Percentiles rank a stretch among this genome's conserved stretches.
These are phyloP conservation scores for Chrysocyon brachyurus DNA, from an alignment of 2,797 vertebrate genomes.

Conservation along the genomic window DNA sequence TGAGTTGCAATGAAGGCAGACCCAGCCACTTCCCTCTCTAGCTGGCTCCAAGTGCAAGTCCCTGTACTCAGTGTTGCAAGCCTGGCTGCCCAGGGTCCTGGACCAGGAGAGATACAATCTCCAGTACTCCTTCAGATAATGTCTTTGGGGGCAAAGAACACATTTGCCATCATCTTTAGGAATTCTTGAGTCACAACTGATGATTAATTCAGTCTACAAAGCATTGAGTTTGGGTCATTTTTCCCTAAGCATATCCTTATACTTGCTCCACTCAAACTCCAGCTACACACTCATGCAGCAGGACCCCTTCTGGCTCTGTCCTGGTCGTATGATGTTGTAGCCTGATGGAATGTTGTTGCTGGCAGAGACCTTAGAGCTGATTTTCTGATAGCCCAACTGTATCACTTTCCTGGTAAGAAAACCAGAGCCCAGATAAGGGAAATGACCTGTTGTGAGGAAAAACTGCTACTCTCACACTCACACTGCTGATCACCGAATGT, in stretches of 20 bases:
- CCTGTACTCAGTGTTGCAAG: too few species aligned
- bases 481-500: background rate
- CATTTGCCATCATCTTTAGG: background rate
- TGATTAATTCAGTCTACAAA: background rate
- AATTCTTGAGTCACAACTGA: background rate
- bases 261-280: too few species aligned
- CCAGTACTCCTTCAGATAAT: background rate
- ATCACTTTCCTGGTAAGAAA: background rate
- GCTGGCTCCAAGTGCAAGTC: background rate
- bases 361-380: background rate
- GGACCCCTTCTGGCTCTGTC: background rate
- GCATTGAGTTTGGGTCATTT: background rate
- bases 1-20: background rate
- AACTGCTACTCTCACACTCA: background rate
- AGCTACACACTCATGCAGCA: fast-evolving
- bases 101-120: background rate
- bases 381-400: background rate
- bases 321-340: background rate
- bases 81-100: background rate
- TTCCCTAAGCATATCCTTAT: background rate
- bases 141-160: background rate
- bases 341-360: background rate
- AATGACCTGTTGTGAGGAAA: background rate
- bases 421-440: background rate
- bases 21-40: background rate